phyloP scores from a whole-genome alignment of 1,140 invertebrate species.

The Pogonognathellus flavescens region DNA sequence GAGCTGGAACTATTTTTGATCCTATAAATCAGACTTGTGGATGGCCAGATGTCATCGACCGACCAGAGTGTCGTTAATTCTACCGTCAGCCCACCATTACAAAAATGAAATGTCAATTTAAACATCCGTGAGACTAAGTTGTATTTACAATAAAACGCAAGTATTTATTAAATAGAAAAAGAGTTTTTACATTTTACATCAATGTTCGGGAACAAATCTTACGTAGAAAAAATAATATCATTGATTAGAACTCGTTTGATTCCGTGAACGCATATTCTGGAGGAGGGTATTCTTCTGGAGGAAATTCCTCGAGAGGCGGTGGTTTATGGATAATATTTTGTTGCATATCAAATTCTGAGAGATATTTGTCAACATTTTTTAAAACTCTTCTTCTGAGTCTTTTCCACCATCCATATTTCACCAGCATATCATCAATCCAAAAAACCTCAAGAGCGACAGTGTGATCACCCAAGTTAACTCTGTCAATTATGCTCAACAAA shows the following conservation, averaged over 20 bases:
- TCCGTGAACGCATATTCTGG: too few relatives aligned
- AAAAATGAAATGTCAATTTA: neutral
- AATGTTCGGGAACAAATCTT: too few relatives aligned
- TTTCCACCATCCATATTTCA: slow-evolving; percentile 55
- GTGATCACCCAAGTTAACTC: slow-evolving; percentile 10
- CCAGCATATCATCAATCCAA: slow-evolving; percentile 42
- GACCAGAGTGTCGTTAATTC: neutral
- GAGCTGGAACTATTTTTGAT: slow-evolving; percentile 67
- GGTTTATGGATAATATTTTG: too few relatives aligned
- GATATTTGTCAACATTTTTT: slow-evolving; percentile 54
- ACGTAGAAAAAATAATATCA: too few relatives aligned
- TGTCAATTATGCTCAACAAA: neutral
- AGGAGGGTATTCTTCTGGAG: too few relatives aligned
- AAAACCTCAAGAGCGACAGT: slow-evolving; percentile 50
- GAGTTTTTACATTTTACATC: neutral
- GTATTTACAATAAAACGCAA: neutral
- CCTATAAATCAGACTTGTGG: slow-evolving; percentile 65
- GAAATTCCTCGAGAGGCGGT: too few relatives aligned
- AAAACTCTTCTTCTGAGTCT: slow-evolving; percentile 52
- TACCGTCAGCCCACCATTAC: neutral
- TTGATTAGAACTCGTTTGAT: too few relatives aligned
- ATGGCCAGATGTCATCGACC: slow-evolving; percentile 66
- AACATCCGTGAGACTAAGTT: neutral
- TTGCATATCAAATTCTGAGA: neutral
- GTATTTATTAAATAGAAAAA: neutral